These are phyloP conservation scores for Xestia c-nigrum DNA, from an alignment of 2,888 invertebrate genomes.

Conservation along the genomic window DNA sequence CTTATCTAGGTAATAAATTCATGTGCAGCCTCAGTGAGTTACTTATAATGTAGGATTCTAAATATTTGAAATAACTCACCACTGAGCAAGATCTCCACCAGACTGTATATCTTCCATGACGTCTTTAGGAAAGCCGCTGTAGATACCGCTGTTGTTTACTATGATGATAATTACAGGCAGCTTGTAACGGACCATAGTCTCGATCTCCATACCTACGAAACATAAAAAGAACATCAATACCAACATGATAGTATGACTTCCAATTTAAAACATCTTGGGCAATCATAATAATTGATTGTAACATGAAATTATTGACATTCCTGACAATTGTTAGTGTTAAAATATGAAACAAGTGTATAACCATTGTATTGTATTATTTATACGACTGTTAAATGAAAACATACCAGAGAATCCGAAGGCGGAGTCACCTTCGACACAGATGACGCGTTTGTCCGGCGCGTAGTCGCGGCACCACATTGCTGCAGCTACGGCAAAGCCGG, in stretches of 20 bases:
- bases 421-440: conserved; percentile 99
- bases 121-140: conserved; percentile 95
- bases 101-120: conserved; percentile 93
- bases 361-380: conserved; percentile 45
- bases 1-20: background rate
- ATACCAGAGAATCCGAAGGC: conserved; percentile 99
- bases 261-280: conserved; percentile 4
- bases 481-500: conserved; percentile 97
- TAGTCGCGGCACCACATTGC: conserved; percentile 96
- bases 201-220: conserved; percentile 96
- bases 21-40: background rate
- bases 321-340: conserved; percentile 50
- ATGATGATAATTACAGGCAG: conserved; percentile 97
- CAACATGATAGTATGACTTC: conserved; percentile 36
- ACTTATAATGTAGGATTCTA: background rate
- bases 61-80: conserved; percentile 88
- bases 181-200: conserved; percentile 98
- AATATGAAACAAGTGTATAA: conserved; percentile 41
- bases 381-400: conserved; percentile 76
- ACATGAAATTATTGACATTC: conserved; percentile 55
- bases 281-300: conserved; percentile 53
- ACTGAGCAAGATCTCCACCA: conserved; percentile 93
- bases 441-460: conserved; percentile 95
- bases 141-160: conserved; percentile 99
- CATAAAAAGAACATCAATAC: conserved; percentile 21